These are phyloP conservation scores for Melopsittacus undulatus DNA, from an alignment of 2,797 vertebrate species.

Conservation along the genomic window DNA sequence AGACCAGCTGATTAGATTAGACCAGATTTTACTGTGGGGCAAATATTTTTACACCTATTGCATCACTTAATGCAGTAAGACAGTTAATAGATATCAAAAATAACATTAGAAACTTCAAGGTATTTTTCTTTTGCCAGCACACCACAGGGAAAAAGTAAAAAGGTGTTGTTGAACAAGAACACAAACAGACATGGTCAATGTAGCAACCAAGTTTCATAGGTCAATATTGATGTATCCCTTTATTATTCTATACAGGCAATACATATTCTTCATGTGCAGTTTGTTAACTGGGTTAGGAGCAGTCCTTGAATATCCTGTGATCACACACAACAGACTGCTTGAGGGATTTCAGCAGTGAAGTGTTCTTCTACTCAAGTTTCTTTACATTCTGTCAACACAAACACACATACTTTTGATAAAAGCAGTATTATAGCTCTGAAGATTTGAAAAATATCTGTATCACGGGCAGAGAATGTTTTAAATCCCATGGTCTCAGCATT, in stretches of 20 bases:
- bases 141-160: background rate
- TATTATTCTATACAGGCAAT: background rate
- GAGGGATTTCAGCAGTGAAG: background rate
- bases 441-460: background rate
- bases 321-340: background rate
- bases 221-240: background rate
- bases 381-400: background rate
- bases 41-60: background rate
- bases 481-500: background rate
- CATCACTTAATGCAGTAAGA: background rate
- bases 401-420: background rate
- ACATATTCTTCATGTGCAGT: background rate
- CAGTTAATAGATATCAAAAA: background rate
- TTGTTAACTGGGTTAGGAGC: background rate
- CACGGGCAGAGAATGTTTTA: background rate
- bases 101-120: background rate
- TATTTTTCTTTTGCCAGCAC: background rate
- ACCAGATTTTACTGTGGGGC: background rate
- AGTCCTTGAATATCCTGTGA: background rate
- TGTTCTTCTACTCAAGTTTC: background rate
- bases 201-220: background rate
- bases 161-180: background rate
- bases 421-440: background rate
- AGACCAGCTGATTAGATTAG: background rate
- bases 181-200: background rate